These are phyloP conservation scores for Ceratina calcarata DNA, from an alignment of 1,140 invertebrate species.

Conservation along the genomic window DNA sequence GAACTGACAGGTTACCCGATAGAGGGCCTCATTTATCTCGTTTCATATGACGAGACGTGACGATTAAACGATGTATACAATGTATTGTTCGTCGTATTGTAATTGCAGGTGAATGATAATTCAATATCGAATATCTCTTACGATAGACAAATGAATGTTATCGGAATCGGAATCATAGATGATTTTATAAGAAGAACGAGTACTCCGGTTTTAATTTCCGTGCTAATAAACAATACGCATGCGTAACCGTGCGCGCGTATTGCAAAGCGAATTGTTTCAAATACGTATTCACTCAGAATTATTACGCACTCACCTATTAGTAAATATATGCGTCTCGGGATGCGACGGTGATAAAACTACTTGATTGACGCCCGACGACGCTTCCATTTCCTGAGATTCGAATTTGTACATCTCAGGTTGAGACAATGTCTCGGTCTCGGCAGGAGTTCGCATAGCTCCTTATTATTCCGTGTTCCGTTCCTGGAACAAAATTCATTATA, in stretches of 20 bases:
- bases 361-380: constrained; percentile 62
- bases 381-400: constrained; percentile 62
- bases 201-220: not conserved
- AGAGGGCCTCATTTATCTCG: constrained; percentile 35
- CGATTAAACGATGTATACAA: constrained; percentile 4
- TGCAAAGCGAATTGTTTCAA: constrained; percentile 18
- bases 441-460: constrained; percentile 69
- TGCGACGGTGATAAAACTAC: constrained; percentile 71
- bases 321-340: constrained; percentile 72
- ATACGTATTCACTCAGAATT: not conserved
- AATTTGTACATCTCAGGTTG: constrained; percentile 69
- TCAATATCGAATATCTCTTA: not conserved
- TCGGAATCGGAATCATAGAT: not conserved
- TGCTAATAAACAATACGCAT: not conserved
- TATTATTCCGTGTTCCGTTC: constrained; percentile 8
- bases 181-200: not conserved
- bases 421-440: constrained; percentile 68
- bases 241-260: constrained; percentile 18
- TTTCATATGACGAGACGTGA: not conserved
- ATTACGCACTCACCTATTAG: constrained; percentile 70
- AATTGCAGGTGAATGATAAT: not conserved
- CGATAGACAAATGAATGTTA: not conserved
- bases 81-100: not conserved
- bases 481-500: constrained; percentile 30
- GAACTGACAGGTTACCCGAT: constrained; percentile 21